These are phyloP conservation scores for Drosophila subobscura DNA, from an alignment of 1,140 invertebrate species.

Conservation along the genomic window DNA sequence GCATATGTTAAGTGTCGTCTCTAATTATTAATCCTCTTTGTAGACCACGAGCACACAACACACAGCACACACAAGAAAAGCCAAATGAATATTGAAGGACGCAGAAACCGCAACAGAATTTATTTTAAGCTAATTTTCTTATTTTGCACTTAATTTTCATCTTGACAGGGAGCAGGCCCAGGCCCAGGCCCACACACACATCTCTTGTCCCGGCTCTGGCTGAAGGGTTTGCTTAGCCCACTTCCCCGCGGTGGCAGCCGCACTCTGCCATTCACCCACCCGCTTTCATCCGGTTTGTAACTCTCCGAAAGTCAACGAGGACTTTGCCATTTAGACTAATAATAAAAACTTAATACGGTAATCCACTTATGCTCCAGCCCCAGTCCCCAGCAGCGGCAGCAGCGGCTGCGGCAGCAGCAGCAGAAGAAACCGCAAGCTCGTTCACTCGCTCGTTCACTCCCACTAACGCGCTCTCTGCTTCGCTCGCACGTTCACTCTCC, in stretches of 20 bases:
- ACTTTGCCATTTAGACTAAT: slow-evolving; percentile 77
- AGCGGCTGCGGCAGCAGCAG: background rate
- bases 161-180: slow-evolving; percentile 36
- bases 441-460: no score
- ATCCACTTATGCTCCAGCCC: slow-evolving; percentile 65
- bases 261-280: background rate
- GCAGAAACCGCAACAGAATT: slow-evolving; percentile 57
- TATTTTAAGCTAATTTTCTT: slow-evolving; percentile 81
- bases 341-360: slow-evolving; percentile 82
- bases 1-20: slow-evolving; percentile 43
- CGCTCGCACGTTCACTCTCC: no score
- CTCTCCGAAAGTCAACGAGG: slow-evolving; percentile 65
- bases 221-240: slow-evolving; percentile 6
- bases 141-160: slow-evolving; percentile 78
- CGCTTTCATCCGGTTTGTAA: slow-evolving; percentile 38
- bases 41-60: slow-evolving; percentile 6
- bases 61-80: slow-evolving; percentile 26
- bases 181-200: slow-evolving; percentile 12
- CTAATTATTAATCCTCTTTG: slow-evolving; percentile 61
- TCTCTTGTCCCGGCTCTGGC: no score
- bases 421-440: slow-evolving; percentile 49
- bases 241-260: background rate
- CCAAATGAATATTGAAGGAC: slow-evolving; percentile 70
- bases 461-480: no score
- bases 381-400: slow-evolving; percentile 26